Evolutionary conservation across 2,113 vertebrate species (phyloP).

Genomic region (Grammomys dolichurus): DNA sequence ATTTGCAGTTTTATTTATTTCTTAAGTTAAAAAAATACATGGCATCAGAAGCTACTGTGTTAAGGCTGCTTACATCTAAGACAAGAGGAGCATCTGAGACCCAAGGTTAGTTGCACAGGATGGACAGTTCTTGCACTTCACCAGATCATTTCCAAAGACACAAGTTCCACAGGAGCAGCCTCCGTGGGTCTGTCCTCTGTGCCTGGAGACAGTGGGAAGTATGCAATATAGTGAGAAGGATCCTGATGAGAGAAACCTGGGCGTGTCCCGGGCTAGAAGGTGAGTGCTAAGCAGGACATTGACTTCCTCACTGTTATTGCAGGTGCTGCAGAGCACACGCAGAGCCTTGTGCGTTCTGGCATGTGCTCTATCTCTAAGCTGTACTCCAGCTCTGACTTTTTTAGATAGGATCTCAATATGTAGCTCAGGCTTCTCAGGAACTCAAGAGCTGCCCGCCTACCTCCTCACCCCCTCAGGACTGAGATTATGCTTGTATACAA

Average conservation of each 20-base stretch:
- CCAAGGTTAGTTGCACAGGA: not conserved
- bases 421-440: not conserved
- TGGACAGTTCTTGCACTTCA: not conserved
- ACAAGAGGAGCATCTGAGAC: not conserved
- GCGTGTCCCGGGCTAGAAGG: not conserved
- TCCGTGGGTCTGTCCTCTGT: not conserved
- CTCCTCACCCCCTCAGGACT: not conserved
- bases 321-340: not conserved
- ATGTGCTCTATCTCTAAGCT: not conserved
- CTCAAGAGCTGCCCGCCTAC: not conserved
- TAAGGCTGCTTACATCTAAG: constrained; percentile 14
- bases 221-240: not conserved
- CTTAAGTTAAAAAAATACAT: not conserved
- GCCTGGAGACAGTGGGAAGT: not conserved
- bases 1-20: not conserved
- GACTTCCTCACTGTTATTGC: not conserved
- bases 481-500: not conserved
- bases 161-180: not conserved
- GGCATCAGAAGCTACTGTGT: not conserved
- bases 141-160: not conserved
- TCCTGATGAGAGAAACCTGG: not conserved
- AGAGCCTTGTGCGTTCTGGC: not conserved
- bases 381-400: not conserved
- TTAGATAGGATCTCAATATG: not conserved
- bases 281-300: not conserved